Conservation (phyloP, 2,113 vertebrate species). For the Corydoras sp. region DNA sequence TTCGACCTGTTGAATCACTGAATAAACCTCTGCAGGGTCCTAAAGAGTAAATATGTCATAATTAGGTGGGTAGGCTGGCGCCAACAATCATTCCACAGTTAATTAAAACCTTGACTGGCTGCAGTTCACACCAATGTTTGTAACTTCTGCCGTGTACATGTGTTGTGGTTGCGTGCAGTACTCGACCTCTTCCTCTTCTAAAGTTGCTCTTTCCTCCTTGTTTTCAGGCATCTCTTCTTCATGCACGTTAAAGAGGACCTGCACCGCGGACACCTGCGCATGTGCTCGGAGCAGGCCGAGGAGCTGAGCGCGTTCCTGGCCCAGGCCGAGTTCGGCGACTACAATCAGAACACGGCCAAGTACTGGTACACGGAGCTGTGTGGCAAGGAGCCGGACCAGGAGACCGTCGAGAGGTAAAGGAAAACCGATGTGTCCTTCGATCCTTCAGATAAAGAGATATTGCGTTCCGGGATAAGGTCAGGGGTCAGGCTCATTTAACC, state of each 20-base stretch:
- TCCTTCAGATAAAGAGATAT: too few species aligned
- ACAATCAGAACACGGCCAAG: constrained; percentile 94
- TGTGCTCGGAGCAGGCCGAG: constrained; percentile 82
- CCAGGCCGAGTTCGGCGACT: constrained; percentile 92
- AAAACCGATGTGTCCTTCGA: neutral
- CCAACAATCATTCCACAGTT: too few species aligned
- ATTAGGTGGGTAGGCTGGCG: too few species aligned
- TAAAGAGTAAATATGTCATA: too few species aligned
- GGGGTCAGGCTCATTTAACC: too few species aligned
- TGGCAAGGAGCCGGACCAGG: constrained; percentile 74
- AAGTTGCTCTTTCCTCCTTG: constrained; percentile 9
- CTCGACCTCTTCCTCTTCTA: constrained; percentile 15
- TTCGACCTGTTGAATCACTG: too few species aligned
- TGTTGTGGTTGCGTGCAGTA: neutral
- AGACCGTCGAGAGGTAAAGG: constrained; percentile 58
- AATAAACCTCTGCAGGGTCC: too few species aligned
- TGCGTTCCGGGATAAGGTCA: too few species aligned
- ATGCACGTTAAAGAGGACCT: constrained; percentile 94
- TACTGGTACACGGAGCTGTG: constrained; percentile 88
- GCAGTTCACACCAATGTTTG: neutral
- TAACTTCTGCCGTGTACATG: neutral
- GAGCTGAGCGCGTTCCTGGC: constrained; percentile 88
- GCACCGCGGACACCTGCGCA: constrained; percentile 82
- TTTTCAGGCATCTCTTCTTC: constrained; percentile 86
- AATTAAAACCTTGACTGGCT: too few species aligned